Evolutionary conservation across 2,113 vertebrate species (phyloP).

Genomic region (Austrofundulus limnaeus): DNA sequence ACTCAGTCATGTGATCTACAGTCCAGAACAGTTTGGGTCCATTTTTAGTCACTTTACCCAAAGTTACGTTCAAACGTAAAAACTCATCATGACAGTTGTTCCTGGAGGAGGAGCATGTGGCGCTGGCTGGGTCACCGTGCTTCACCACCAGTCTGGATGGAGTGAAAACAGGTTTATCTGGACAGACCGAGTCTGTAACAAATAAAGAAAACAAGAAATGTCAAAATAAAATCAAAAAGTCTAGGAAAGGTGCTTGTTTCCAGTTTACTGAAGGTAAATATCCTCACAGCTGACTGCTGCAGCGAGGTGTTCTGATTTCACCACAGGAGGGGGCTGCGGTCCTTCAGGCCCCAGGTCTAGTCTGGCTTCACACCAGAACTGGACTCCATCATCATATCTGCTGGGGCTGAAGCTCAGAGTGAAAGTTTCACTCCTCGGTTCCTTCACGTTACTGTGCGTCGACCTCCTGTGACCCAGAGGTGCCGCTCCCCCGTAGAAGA

Average conservation of each 20-base stretch:
- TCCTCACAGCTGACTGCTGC: constrained; percentile 53
- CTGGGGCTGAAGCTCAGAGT: neutral
- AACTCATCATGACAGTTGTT: no score
- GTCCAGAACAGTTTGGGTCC: neutral
- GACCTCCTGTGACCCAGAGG: accelerated
- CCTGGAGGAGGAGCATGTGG: no score
- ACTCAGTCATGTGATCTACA: neutral
- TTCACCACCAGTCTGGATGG: constrained; percentile 45
- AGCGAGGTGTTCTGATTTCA: neutral
- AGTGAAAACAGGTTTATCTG: constrained; percentile 8
- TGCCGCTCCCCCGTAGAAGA: constrained; percentile 41
- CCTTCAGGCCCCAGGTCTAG: constrained; percentile 47
- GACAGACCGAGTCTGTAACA: no score
- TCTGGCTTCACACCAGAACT: constrained; percentile 43
- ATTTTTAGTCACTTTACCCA: accelerated
- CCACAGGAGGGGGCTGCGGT: neutral
- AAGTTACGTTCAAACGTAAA: accelerated
- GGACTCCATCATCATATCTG: constrained; percentile 31
- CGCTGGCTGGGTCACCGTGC: constrained; percentile 21
- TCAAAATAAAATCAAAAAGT: no score
- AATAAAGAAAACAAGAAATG: no score
- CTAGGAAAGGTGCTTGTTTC: no score
- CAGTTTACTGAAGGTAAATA: no score
- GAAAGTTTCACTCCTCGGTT: neutral
- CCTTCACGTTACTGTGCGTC: accelerated